Evolutionary conservation across 2,797 vertebrate species (phyloP).

Genomic region (Semaprochilodus insignis): DNA sequence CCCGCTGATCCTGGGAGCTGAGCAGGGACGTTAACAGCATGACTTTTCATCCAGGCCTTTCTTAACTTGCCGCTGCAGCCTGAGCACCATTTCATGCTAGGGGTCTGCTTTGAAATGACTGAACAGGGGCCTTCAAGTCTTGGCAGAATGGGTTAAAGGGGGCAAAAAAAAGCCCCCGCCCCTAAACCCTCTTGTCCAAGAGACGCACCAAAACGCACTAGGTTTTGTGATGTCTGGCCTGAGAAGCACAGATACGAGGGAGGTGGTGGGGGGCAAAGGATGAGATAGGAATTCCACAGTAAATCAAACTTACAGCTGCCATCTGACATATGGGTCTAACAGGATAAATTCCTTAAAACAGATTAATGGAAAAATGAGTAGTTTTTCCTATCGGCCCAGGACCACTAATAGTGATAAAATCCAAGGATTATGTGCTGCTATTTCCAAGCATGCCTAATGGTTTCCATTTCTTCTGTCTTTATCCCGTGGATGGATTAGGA

Average conservation of each 20-base stretch:
- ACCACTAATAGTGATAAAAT: conserved; percentile 73
- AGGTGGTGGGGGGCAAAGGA: conserved; percentile 54
- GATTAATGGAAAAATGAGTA: conserved; percentile 72
- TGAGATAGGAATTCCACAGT: conserved; percentile 15
- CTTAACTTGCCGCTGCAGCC: conserved; percentile 73
- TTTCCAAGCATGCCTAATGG: conserved; percentile 75
- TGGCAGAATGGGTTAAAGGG: conserved; percentile 78
- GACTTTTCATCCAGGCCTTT: conserved; percentile 75
- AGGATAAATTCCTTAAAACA: conserved; percentile 64
- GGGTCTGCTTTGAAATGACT: conserved; percentile 80
- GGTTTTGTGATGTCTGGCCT: conserved; percentile 67
- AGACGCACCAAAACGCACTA: conserved; percentile 45
- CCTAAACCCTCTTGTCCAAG: neutral
- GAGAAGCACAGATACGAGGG: conserved; percentile 64
- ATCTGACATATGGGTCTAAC: conserved; percentile 55
- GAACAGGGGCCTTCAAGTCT: conserved; percentile 63
- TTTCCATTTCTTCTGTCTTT: conserved; percentile 79
- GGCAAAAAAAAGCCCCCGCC: conserved; percentile 42
- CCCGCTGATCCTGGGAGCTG: conserved; percentile 38
- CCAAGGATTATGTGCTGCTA: conserved; percentile 72
- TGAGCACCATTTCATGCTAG: conserved; percentile 74
- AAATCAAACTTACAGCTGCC: conserved; percentile 72
- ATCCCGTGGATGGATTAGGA: conserved; percentile 77
- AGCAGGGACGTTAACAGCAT: conserved; percentile 63
- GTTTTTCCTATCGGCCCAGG: conserved; percentile 66